phyloP scores from a whole-genome alignment of 1,140 invertebrate genomes.

The Pogonomyrmex barbatus region DNA sequence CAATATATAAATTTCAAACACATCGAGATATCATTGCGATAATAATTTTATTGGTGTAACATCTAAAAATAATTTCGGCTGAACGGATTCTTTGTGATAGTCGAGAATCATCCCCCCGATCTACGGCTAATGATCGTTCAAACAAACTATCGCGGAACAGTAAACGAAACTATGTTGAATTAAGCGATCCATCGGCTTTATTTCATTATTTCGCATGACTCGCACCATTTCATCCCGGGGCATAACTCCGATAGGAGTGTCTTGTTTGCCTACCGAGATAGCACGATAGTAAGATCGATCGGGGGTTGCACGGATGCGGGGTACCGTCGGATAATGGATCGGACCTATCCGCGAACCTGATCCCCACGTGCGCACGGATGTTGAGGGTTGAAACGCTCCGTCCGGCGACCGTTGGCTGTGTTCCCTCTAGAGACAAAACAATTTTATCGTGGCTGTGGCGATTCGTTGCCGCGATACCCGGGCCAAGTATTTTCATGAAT shows the following conservation, averaged over 20 bases:
- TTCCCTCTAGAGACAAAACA: constrained; percentile 59
- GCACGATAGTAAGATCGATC: constrained; percentile 60
- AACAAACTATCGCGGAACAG: neutral
- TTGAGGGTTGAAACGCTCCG: constrained; percentile 54
- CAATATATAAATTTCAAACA: neutral
- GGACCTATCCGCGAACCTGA: constrained; percentile 45
- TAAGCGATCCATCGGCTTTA: constrained; percentile 31
- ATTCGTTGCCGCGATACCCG: neutral
- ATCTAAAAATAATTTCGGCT: constrained; percentile 10
- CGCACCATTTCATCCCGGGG: constrained; percentile 28
- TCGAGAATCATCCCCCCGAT: neutral
- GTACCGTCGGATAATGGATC: constrained; percentile 53
- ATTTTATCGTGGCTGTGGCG: constrained; percentile 67
- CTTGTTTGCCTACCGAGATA: constrained; percentile 56
- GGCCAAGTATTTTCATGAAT: constrained; percentile 52
- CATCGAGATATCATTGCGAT: neutral
- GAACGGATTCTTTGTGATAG: neutral
- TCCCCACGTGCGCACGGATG: constrained; percentile 41
- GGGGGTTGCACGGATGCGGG: neutral
- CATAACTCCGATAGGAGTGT: constrained; percentile 30
- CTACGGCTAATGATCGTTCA: neutral
- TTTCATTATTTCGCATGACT: constrained; percentile 44
- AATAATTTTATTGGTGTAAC: neutral
- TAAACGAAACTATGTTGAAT: neutral
- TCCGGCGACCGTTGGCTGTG: constrained; percentile 42